Percentiles rank a stretch among this genome's conserved stretches.
Evolutionary conservation across 2,888 invertebrate genomes (phyloP).

Genomic region (Troglohyphantes excavatus): DNA sequence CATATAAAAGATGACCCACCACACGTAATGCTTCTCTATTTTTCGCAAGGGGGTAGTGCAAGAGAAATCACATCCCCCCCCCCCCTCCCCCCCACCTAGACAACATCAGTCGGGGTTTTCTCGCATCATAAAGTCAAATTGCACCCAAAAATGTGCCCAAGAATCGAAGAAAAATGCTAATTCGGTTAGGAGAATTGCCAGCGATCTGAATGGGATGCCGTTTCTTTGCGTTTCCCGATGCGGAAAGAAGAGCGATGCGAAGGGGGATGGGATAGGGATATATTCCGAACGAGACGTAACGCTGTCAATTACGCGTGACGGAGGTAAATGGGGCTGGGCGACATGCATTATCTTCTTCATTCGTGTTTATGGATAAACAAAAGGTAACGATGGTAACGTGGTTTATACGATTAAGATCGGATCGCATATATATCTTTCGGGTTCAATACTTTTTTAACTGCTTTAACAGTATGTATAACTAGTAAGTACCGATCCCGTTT

Average conservation of each 20-base stretch:
- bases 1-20: slow-evolving; percentile 3
- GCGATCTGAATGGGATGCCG: slow-evolving; percentile 31
- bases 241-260: not conserved
- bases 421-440: not conserved
- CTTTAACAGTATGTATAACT: too few species aligned
- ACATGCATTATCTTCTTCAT: not conserved
- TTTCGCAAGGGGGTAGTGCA: not conserved
- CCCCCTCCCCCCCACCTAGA: too few species aligned
- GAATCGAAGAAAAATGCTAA: slow-evolving; percentile 58
- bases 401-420: not conserved
- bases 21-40: not conserved
- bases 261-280: slow-evolving; percentile 11
- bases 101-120: slow-evolving; percentile 11
- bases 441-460: too few species aligned
- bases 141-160: slow-evolving; percentile 30
- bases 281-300: slow-evolving; percentile 24
- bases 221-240: slow-evolving; percentile 11
- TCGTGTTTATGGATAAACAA: not conserved
- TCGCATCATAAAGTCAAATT: slow-evolving; percentile 62
- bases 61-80: not conserved
- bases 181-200: slow-evolving; percentile 29
- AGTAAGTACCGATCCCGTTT: too few species aligned
- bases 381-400: not conserved
- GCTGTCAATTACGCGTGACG: slow-evolving; percentile 32
- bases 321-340: slow-evolving; percentile 15